Percentiles rank a stretch among this genome's conserved stretches.
Conservation (phyloP, 2,888 invertebrate species). For the Drosophila affinis region DNA sequence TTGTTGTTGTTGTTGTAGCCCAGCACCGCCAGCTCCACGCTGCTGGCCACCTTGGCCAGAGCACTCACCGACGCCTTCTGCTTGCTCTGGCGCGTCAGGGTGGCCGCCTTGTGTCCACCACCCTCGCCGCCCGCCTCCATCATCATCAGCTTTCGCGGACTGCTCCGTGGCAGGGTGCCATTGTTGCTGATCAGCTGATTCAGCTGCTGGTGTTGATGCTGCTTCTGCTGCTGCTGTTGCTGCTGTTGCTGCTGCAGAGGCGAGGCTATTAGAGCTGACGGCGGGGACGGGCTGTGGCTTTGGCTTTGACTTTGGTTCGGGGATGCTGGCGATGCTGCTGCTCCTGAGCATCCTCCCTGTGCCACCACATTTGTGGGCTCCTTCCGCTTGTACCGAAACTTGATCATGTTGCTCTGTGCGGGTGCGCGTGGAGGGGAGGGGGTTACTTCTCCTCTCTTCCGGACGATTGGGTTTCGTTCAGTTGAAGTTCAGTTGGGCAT, state of each 20-base stretch:
- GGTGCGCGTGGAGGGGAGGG: background rate
- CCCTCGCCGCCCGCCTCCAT: slow-evolving; percentile 57
- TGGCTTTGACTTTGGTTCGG: background rate
- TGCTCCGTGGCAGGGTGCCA: slow-evolving; percentile 81
- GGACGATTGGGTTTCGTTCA: background rate
- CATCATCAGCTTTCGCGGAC: slow-evolving; percentile 76
- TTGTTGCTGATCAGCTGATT: slow-evolving; percentile 70
- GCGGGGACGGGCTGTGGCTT: background rate
- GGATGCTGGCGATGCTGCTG: slow-evolving; percentile 2
- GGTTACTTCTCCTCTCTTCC: background rate
- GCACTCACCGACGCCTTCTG: slow-evolving; percentile 45
- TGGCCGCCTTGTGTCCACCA: slow-evolving; percentile 74
- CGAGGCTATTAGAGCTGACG: slow-evolving; percentile 4
- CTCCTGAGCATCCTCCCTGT: slow-evolving; percentile 11
- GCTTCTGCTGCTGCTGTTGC: slow-evolving; percentile 46
- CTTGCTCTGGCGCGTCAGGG: slow-evolving; percentile 78
- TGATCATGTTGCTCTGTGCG: slow-evolving; percentile 85
- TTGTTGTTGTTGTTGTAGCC: slow-evolving; percentile 44
- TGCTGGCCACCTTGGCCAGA: slow-evolving; percentile 79
- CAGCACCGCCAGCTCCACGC: slow-evolving; percentile 71
- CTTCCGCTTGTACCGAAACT: slow-evolving; percentile 88
- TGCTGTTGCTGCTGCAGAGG: background rate
- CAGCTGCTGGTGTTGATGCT: slow-evolving; percentile 53
- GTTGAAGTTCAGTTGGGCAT: slow-evolving; percentile 3
- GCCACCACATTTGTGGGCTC: slow-evolving; percentile 83